These are phyloP conservation scores for Griposia aprilina DNA, from an alignment of 2,888 invertebrate genomes.

Conservation along the genomic window DNA sequence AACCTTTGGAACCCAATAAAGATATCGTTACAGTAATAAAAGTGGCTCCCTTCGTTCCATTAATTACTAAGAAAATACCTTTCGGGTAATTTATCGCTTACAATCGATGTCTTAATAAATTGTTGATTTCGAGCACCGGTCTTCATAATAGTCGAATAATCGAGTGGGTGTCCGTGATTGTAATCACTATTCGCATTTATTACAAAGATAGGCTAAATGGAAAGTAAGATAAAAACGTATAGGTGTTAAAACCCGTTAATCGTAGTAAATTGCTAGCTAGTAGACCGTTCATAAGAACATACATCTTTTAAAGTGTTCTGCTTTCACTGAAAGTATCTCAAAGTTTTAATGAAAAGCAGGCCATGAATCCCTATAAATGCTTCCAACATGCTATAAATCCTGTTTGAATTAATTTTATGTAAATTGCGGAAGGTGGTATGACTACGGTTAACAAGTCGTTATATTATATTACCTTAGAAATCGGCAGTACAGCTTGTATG, in stretches of 20 bases:
- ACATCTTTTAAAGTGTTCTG: slow-evolving; percentile 51
- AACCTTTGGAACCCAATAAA: slow-evolving; percentile 82
- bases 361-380: slow-evolving; percentile 47
- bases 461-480: slow-evolving; percentile 94
- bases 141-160: slow-evolving; percentile 72
- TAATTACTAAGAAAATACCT: slow-evolving; percentile 83
- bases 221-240: slow-evolving; percentile 54
- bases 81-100: slow-evolving; percentile 81
- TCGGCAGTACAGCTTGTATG: slow-evolving; percentile 97
- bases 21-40: slow-evolving; percentile 84
- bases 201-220: slow-evolving; percentile 41
- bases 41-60: slow-evolving; percentile 77
- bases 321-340: slow-evolving; percentile 53
- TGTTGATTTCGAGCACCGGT: slow-evolving; percentile 79
- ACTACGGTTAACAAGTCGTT: slow-evolving; percentile 24
- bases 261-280: slow-evolving; percentile 54
- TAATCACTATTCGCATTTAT: slow-evolving; percentile 73
- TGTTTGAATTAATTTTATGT: slow-evolving; percentile 47
- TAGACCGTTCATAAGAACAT: slow-evolving; percentile 44
- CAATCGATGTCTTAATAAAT: slow-evolving; percentile 84
- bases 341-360: slow-evolving; percentile 61
- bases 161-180: slow-evolving; percentile 74
- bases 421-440: slow-evolving; percentile 34
- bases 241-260: slow-evolving; percentile 53
- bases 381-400: slow-evolving; percentile 59